These are phyloP conservation scores for Diuraphis noxia DNA, from an alignment of 1,140 invertebrate species.

Conservation along the genomic window DNA sequence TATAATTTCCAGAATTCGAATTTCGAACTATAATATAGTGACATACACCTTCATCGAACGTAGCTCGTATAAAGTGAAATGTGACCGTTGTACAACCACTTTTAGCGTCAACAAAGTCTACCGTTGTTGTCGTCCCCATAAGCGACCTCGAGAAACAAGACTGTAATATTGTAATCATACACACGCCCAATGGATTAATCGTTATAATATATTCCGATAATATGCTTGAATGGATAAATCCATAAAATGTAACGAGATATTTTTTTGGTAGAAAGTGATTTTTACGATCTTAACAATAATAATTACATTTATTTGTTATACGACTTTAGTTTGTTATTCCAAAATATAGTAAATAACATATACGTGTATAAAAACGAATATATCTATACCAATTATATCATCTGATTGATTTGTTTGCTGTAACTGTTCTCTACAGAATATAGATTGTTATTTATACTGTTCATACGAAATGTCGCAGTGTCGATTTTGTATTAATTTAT, in stretches of 20 bases:
- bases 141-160: background rate
- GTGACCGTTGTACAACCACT: background rate
- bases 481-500: background rate
- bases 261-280: background rate
- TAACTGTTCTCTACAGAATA: background rate
- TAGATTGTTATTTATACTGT: background rate
- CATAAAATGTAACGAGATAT: background rate
- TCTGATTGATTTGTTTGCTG: background rate
- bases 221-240: background rate
- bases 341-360: background rate
- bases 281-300: background rate
- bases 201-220: background rate
- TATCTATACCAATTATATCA: background rate
- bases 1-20: background rate
- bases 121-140: background rate
- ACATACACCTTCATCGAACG: background rate
- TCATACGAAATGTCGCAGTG: background rate
- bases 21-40: background rate
- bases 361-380: background rate
- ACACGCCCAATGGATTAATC: background rate
- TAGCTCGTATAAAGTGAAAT: constrained; percentile 19
- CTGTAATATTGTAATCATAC: background rate
- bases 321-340: background rate
- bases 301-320: background rate
- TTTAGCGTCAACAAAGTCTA: background rate